Base-by-base conservation (phyloP, 2,888 invertebrate species). In the Lypha dubia region DNA sequence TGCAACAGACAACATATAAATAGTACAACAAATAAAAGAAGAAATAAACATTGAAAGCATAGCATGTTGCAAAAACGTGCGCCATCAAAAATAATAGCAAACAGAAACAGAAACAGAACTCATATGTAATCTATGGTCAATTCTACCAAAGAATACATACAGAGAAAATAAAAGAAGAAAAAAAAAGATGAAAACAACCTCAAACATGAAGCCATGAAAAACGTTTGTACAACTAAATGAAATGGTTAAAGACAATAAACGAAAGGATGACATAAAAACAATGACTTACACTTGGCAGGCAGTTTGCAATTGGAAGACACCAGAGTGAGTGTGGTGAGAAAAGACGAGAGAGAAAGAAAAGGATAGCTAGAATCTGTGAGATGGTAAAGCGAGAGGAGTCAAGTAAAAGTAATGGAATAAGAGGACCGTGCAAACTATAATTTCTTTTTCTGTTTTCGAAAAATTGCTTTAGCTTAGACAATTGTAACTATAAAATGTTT, bases 61-160 rank as follows among this genome's bases (percentile, higher is more conserved):
- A 70, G 81, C 77, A 84, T 81, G 84, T 84, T 84, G 84, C 81
- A 70, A 81, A 84, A 84, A 84, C 84, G 84, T 84, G 84, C 81
- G 70, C 46, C 81, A 81, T 84, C 77, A 79, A 81, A 81, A 81
- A 74, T 84, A 84, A 84, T 84, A 56, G 84, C 84, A 76, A 80
- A 49, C 38, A 56, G 58, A 65, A 80, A 49, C 38, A 56, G 58
- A 65, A 73, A 79, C 38, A 71, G 53, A 56, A 79, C 77, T 74
- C 81, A 84, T 81, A 65, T 84, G 74, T 74, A 84, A 79, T 68
- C 81, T 77, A 77, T 81, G 77, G 81, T 77, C 80, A 84, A 74
- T 80, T 74, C 49, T 49, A 17, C 28, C 17, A 24, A 56, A 62
- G 22, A 67, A 20, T 17, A 67, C 32, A 44, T 46, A 46, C 44